These are phyloP conservation scores for Strigamia maritima DNA, from an alignment of 2,888 invertebrate species.

Conservation along the genomic window DNA sequence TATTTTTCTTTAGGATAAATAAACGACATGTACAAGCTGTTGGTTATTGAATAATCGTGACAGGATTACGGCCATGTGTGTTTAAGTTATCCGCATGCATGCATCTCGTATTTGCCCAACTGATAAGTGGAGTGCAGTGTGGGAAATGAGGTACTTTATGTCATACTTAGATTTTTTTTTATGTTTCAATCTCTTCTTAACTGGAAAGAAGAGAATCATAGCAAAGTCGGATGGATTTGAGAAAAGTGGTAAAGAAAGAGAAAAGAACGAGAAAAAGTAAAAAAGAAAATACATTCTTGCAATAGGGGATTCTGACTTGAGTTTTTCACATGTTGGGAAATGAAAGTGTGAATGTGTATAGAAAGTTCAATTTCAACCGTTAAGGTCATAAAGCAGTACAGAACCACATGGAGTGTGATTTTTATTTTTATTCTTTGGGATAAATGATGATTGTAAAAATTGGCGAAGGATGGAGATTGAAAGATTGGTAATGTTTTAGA, in stretches of 20 bases:
- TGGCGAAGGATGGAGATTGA: background rate
- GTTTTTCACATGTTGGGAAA: background rate
- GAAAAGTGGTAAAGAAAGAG: background rate
- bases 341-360: background rate
- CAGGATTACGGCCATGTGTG: background rate
- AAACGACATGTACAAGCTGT: background rate
- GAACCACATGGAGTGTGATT: background rate
- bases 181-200: constrained; percentile 4
- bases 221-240: constrained; percentile 4
- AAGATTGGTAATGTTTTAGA: background rate
- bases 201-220: background rate
- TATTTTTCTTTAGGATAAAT: background rate
- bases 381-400: background rate
- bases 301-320: background rate
- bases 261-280: background rate
- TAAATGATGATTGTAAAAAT: background rate
- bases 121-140: background rate
- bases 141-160: background rate
- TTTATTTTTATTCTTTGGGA: background rate
- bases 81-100: background rate
- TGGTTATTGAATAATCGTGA: background rate
- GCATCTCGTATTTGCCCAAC: background rate
- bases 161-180: background rate
- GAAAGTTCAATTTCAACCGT: background rate
- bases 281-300: background rate